Evolutionary conservation across 1,140 invertebrate genomes (phyloP).

Genomic region (Dendrolimus punctatus): DNA sequence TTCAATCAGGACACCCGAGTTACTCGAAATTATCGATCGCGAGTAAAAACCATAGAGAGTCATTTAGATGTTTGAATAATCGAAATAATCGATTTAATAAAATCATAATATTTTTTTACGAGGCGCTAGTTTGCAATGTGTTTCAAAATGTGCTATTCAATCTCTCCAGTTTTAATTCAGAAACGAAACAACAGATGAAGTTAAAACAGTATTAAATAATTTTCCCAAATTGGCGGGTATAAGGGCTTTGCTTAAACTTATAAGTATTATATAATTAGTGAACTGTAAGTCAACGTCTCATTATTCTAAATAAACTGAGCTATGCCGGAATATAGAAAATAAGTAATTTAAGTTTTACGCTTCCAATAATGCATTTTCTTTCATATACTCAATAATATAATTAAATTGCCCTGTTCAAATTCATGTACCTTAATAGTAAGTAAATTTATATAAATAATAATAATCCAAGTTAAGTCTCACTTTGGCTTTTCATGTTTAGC

Average conservation of each 20-base stretch:
- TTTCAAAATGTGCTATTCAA: too few relatives aligned
- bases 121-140: too few relatives aligned
- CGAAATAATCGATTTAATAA: too few relatives aligned
- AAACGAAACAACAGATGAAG: too few relatives aligned
- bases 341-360: conserved; percentile 29
- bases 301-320: conserved; percentile 46
- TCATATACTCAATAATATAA: conserved; percentile 11
- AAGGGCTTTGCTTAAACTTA: conserved; percentile 33
- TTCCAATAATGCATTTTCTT: conserved; percentile 26
- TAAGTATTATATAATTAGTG: conserved; percentile 15
- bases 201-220: conserved; percentile 8
- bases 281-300: conserved; percentile 46
- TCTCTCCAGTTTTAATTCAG: too few relatives aligned
- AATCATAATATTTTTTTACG: too few relatives aligned
- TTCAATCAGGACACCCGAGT: too few relatives aligned
- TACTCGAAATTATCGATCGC: too few relatives aligned
- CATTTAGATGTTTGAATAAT: too few relatives aligned
- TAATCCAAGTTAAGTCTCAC: not conserved
- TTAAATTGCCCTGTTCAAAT: conserved; percentile 14
- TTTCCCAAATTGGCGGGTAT: conserved; percentile 22
- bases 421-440: conserved; percentile 10
- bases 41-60: too few relatives aligned
- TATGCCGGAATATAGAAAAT: conserved; percentile 52
- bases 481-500: too few relatives aligned
- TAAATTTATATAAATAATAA: conserved; percentile 1